These are phyloP conservation scores for Sesia apiformis DNA, from an alignment of 2,888 invertebrate species.

Conservation along the genomic window DNA sequence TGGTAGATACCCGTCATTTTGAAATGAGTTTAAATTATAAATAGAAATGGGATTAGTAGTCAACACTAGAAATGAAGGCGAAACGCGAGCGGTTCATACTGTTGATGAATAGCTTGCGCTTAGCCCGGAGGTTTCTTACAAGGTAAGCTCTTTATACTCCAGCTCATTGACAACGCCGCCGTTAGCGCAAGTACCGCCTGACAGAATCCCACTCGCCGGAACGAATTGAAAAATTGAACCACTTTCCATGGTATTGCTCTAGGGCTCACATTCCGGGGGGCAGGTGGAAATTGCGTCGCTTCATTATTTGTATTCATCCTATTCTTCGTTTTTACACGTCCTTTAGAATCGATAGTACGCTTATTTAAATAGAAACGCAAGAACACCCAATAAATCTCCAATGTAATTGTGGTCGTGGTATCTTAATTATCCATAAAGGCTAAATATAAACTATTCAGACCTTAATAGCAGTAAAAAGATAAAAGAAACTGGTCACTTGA, in stretches of 20 bases:
- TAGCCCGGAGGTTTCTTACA: conserved; percentile 11
- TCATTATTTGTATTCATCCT: conserved; percentile 28
- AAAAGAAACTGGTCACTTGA: neutral
- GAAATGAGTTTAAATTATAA: neutral
- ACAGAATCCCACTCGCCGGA: conserved; percentile 7
- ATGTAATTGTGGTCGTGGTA: neutral
- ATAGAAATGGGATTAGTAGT: conserved; percentile 9
- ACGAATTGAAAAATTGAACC: conserved; percentile 49
- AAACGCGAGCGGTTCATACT: neutral
- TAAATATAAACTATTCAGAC: neutral
- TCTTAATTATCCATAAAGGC: neutral
- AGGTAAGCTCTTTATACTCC: conserved; percentile 5
- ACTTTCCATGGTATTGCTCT: conserved; percentile 47
- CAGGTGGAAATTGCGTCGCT: conserved; percentile 48
- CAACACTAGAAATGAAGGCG: conserved; percentile 2
- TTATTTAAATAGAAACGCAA: conserved; percentile 28
- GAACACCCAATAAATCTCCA: neutral
- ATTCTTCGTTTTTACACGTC: conserved; percentile 25
- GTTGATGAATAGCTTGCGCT: conserved; percentile 15
- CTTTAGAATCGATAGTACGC: conserved; percentile 20
- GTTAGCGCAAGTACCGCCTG: conserved; percentile 8
- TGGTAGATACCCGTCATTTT: conserved; percentile 1
- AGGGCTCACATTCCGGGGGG: conserved; percentile 39
- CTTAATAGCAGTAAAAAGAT: neutral
- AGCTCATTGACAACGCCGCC: conserved; percentile 8